phyloP scores from a whole-genome alignment of 2,888 invertebrate genomes.

The Meganola albula region DNA sequence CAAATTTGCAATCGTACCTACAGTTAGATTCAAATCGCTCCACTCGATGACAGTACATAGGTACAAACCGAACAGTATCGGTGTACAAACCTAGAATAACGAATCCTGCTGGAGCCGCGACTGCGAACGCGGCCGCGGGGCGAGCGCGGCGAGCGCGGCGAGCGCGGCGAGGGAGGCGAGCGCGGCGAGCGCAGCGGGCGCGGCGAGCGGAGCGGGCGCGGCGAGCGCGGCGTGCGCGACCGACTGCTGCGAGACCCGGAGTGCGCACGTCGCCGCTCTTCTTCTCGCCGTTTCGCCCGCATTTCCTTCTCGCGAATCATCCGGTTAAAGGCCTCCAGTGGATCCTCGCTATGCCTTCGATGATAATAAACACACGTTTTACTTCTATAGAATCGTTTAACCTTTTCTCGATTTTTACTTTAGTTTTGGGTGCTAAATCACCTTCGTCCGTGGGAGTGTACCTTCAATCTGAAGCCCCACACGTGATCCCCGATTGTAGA shows the following conservation, averaged over 20 bases:
- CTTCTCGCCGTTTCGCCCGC: slow-evolving; percentile 80
- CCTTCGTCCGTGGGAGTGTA: too few species aligned
- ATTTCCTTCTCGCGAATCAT: slow-evolving; percentile 91
- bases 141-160: slow-evolving; percentile 31
- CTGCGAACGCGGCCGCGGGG: slow-evolving; percentile 51
- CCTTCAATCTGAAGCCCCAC: too few species aligned
- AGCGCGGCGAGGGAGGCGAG: slow-evolving; percentile 35
- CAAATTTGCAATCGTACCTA: too few species aligned
- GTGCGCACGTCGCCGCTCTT: slow-evolving; percentile 75
- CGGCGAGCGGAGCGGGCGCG: slow-evolving; percentile 41
- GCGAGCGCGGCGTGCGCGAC: slow-evolving; percentile 59
- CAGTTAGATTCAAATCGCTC: too few species aligned
- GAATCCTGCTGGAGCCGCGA: slow-evolving; percentile 52
- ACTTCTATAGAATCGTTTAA: too few species aligned
- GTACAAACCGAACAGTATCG: too few species aligned
- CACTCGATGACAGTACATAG: slow-evolving; percentile 1
- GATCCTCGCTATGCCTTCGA: slow-evolving; percentile 87
- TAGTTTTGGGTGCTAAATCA: too few species aligned
- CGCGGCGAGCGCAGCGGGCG: slow-evolving; percentile 39
- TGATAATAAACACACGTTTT: too few species aligned
- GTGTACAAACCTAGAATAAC: slow-evolving; percentile 65
- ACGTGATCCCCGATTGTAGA: too few species aligned
- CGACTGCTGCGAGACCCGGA: slow-evolving; percentile 59
- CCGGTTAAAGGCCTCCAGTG: slow-evolving; percentile 90
- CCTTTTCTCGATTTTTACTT: too few species aligned